These are phyloP conservation scores for Formica selysi DNA, from an alignment of 1,140 invertebrate species.

Conservation along the genomic window DNA sequence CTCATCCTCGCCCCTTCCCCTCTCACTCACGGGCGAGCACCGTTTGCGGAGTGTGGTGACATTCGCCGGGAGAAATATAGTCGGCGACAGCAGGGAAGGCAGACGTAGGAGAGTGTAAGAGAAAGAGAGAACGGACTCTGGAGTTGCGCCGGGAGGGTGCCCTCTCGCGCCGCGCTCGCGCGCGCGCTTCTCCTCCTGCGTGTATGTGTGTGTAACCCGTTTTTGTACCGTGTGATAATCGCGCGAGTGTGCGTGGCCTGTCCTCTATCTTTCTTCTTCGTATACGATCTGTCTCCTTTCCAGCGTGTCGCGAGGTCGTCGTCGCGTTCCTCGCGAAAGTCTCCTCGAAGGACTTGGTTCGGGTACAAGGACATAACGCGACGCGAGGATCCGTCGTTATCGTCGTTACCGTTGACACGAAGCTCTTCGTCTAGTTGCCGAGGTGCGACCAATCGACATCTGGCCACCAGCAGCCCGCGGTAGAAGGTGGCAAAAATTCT, in stretches of 20 bases:
- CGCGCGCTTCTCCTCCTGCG: conserved; percentile 38
- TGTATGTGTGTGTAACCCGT: conserved; percentile 55
- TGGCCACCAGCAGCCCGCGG: conserved; percentile 19
- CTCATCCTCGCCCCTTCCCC: conserved; percentile 52
- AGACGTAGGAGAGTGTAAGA: background rate
- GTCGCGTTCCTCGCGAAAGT: background rate
- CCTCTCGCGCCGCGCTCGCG: conserved; percentile 33
- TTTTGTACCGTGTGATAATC: conserved; percentile 58
- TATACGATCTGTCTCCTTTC: background rate
- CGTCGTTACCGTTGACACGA: background rate
- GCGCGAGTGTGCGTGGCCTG: conserved; percentile 40
- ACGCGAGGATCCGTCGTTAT: background rate
- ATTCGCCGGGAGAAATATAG: conserved; percentile 15
- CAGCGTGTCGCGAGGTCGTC: background rate
- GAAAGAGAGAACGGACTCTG: conserved; percentile 26
- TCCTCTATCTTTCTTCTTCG: background rate
- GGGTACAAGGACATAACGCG: background rate
- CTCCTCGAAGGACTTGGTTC: too few relatives aligned
- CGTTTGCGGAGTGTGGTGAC: conserved; percentile 48
- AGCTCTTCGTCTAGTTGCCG: background rate
- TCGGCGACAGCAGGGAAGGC: conserved; percentile 21
- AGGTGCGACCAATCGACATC: conserved; percentile 7
- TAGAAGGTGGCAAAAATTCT: conserved; percentile 62
- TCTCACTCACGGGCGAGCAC: conserved; percentile 56
- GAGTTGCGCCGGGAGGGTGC: conserved; percentile 43